Base-by-base conservation (phyloP, 2,113 vertebrate species). In the Pholis gunnellus region DNA sequence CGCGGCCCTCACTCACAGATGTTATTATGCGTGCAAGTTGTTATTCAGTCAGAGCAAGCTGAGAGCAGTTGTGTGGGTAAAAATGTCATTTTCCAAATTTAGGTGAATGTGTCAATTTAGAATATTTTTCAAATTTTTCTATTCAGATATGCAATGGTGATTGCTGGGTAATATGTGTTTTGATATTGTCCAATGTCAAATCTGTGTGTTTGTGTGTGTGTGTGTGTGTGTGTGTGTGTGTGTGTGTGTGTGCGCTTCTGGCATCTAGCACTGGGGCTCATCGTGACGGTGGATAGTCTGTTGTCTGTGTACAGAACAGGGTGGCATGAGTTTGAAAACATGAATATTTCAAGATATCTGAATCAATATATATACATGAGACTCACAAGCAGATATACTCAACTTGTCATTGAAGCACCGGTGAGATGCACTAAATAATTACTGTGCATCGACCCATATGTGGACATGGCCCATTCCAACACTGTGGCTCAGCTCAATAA, bases 1-100 rank as follows among this genome's bases (percentile, higher is more conserved):
- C 61, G 66, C 64, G 59, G 22, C 14, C 63, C 11, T 75, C 40
- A 42, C 44, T 38, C 44, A 34, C 46, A 82, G 17, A 72, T 46
- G 22, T 67, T 27, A 61, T 56, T 59, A 61, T 65, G 48, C 20
- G 46, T 68, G 3, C 61, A 36, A 68, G 74, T 56, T 70, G 73
- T 67, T 76, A 66, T 76, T 66, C 66, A 83, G 40, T 54, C 50
- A 20, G 25, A 36, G 13, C 29, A 29, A 67, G 34, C 34, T 61
- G 9, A 38, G 18, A 48, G 50, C 50, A 52, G 52, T 6, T 68
- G 48, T 74, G 27, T 9, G 38, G 22, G 25, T 52, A 29, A 48
- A 29, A 60, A 59, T 60, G 69, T 15, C 18, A 17, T 13, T 9
- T 46, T 78, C 18, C 36, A 48, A 4, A 50, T 50, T 20, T 50